Base-by-base conservation (phyloP, 2,888 invertebrate genomes). In the Imbricaverruca yamaguchii region DNA sequence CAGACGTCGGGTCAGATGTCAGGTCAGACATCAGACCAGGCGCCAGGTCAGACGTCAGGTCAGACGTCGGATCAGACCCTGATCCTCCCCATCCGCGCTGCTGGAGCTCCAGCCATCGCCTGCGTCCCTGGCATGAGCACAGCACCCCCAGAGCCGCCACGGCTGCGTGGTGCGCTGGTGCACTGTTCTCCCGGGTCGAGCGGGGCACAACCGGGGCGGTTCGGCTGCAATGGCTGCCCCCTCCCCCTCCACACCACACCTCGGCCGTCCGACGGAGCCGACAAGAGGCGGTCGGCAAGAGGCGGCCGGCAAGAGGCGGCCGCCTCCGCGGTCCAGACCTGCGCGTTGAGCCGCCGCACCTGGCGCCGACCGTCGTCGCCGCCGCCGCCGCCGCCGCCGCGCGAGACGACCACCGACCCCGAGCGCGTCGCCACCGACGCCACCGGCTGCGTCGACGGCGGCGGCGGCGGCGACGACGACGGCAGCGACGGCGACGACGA, bases 61-160 rank as follows among this genome's bases (percentile, higher is more conserved):
- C 39, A 39, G 39, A 39, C 39, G 39, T 39, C 39, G 39, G 39
- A 4, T 39, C 39, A 39, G 39, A 39, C 39, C 39, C 39, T 39
- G 39, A 39, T 39, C 39, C 39, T 39, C 80, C 82, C 81, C 82
- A 81, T 80, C 80, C 81, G 80, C 80, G 81, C 56, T 81, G 63
- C 80, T 81, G 80, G 74, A 81, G 81, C 82, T 80, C 80, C 80
- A 25, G 81, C 81, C 82, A 81, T 63, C 81, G 80, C 55, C 80
- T 59, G 39, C 80, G 80, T 65, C 78, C 77, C 79, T 57, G 23
- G 18, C 12, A 11, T 23, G 25, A 12, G 23, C 67, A 23, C n/a
- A 21, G 4, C 63, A 15, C 39, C 18, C n/a, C 59, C 21, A 23
- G 25, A 6, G 57, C 55, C 8, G 23, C 55, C 53, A 10, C n/a